Conservation (phyloP, 2,797 vertebrate genomes). For the Syngnathus acus region DNA sequence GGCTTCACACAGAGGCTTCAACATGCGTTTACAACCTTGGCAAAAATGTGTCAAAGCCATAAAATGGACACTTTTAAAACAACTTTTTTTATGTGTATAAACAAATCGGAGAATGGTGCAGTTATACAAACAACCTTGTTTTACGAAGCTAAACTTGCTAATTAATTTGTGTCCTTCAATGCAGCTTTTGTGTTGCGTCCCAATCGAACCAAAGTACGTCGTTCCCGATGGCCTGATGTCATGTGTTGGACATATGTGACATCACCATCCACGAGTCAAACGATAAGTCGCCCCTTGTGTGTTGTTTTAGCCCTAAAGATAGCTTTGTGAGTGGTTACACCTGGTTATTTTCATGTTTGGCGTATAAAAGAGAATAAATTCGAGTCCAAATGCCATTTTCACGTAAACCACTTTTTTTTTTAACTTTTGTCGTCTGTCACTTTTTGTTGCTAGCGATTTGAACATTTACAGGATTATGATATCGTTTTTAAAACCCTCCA, state of each 20-base stretch:
- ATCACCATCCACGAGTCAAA: slow-evolving; percentile 30
- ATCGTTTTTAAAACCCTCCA: too few relatives aligned
- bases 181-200: neutral
- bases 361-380: too few relatives aligned
- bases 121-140: neutral
- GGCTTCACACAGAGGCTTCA: neutral
- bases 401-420: too few relatives aligned
- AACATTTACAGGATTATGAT: too few relatives aligned
- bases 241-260: slow-evolving; percentile 45
- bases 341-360: neutral
- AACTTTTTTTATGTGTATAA: neutral
- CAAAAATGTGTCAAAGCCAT: slow-evolving; percentile 6
- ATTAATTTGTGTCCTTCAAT: neutral
- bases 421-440: too few relatives aligned
- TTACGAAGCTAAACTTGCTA: neutral
- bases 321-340: slow-evolving; percentile 18
- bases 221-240: slow-evolving; percentile 48
- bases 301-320: slow-evolving; percentile 24
- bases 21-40: slow-evolving; percentile 2
- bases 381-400: too few relatives aligned
- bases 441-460: too few relatives aligned
- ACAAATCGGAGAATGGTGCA: neutral
- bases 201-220: slow-evolving; percentile 7
- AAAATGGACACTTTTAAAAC: neutral
- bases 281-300: slow-evolving; percentile 28